Base-by-base conservation (phyloP, 2,113 vertebrate species). In the Trichechus manatus region DNA sequence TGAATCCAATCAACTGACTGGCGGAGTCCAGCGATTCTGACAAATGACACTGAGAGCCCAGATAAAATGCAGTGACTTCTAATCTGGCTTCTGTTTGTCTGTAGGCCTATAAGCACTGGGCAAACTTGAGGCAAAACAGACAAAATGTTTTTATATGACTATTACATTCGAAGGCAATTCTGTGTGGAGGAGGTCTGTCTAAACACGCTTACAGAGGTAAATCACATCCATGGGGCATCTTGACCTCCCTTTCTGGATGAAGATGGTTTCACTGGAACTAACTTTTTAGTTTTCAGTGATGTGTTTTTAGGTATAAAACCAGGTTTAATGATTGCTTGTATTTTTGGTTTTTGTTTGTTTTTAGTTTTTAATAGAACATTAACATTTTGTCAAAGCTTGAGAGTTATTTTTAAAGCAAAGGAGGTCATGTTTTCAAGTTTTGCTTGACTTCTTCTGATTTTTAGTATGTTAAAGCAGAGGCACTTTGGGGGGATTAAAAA, bases 91-190 rank as follows among this genome's bases (percentile, higher is more conserved):
- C 80, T 90, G n/a, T 95, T 88, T 79, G 42, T 64, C 27, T 27
- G 36, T 61, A 82, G 23, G n/a, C 68, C 33, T 64, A 23, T n/a
- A 79, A 89, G n/a, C 33, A n/a, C 72, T 80, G 29, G 42, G 6
- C 39, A 97, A 95, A 86, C 23, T 91, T 82, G 66, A 93, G 47
- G 33, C 25, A 93, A 93, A 96, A 78, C 31, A 91, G 39, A 94
- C 25, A 63, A 79, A 84, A 59, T 72, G 77, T 83, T 47, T 89
- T 94, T 89, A 78, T 86, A 53, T 47, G 36, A 17, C 66, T 64
- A 25, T 91, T 63, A 63, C n/a, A 63, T 70, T 42, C 59, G 33
- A 86, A 95, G 53, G 70, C 20, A 64, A 66, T 44, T 75, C 53
- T 56, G 50, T 53, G 47, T 68, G 56, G 64, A 42, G 20, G 74